These are phyloP conservation scores for Diuraphis noxia DNA, from an alignment of 1,140 invertebrate genomes.

Conservation along the genomic window DNA sequence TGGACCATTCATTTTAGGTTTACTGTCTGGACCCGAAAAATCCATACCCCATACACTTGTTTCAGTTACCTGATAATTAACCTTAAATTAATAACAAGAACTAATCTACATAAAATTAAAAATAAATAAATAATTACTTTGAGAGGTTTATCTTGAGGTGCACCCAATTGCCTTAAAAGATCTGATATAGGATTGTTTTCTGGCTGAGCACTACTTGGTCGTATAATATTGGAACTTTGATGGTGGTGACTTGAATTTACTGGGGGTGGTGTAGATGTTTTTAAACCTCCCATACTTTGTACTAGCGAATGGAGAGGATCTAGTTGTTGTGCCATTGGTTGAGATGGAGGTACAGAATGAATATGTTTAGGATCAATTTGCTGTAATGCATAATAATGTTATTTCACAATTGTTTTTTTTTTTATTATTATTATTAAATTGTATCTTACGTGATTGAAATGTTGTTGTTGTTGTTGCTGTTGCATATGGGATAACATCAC, in stretches of 20 bases:
- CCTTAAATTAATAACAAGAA: background rate
- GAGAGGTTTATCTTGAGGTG: constrained; percentile 55
- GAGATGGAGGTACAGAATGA: constrained; percentile 29
- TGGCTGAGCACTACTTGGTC: constrained; percentile 57
- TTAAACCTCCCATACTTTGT: constrained; percentile 49
- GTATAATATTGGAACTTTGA: constrained; percentile 34
- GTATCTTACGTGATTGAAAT: constrained; percentile 45
- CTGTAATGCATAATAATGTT: background rate
- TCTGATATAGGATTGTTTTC: constrained; percentile 63
- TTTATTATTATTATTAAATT: too few species aligned
- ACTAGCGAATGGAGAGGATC: constrained; percentile 41
- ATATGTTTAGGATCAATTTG: constrained; percentile 49
- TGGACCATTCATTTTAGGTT: constrained; percentile 44
- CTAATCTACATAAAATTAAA: background rate
- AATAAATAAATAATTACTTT: constrained; percentile 57
- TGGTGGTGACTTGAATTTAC: constrained; percentile 19
- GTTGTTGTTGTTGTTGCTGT: constrained; percentile 55
- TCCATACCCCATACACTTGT: constrained; percentile 46
- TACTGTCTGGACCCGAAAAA: background rate
- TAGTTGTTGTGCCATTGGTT: constrained; percentile 25
- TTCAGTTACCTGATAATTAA: constrained; percentile 28
- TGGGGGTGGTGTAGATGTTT: constrained; percentile 36
- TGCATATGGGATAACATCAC: constrained; percentile 56
- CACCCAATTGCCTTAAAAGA: constrained; percentile 62
- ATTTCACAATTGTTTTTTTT: background rate